Conservation (phyloP, 2,113 vertebrate species). For the Bungarus multicinctus region DNA sequence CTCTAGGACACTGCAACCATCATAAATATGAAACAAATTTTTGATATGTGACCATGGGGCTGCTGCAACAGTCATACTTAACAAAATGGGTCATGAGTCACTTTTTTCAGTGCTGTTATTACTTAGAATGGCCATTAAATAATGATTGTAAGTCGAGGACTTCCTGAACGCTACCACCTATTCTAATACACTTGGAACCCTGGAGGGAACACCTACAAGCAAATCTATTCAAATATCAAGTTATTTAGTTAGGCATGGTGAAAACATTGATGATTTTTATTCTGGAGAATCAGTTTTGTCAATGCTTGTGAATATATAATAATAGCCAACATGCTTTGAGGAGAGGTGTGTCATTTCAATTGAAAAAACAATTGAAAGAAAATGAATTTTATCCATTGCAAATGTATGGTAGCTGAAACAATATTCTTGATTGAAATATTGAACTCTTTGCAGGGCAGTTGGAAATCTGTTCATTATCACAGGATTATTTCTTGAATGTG, state of each 20-base stretch:
- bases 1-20: neutral
- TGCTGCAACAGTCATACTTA: neutral
- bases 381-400: neutral
- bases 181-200: neutral
- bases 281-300: slow-evolving; percentile 4
- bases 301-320: slow-evolving; percentile 32
- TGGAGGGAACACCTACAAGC: neutral
- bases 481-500: slow-evolving; percentile 15
- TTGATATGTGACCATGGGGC: neutral
- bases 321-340: neutral
- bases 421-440: slow-evolving; percentile 15
- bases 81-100: neutral
- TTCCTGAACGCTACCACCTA: neutral
- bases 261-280: slow-evolving; percentile 13
- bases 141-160: neutral
- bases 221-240: slow-evolving; percentile 1
- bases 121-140: neutral
- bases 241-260: neutral
- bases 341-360: slow-evolving; percentile 1
- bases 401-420: slow-evolving; percentile 30
- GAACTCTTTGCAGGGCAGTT: slow-evolving; percentile 3
- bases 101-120: neutral
- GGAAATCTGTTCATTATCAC: slow-evolving; percentile 14
- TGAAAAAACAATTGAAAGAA: slow-evolving; percentile 16
- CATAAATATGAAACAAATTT: neutral